Evolutionary conservation across 1,140 invertebrate genomes (phyloP).

Genomic region (Helicorthomorpha holstii): DNA sequence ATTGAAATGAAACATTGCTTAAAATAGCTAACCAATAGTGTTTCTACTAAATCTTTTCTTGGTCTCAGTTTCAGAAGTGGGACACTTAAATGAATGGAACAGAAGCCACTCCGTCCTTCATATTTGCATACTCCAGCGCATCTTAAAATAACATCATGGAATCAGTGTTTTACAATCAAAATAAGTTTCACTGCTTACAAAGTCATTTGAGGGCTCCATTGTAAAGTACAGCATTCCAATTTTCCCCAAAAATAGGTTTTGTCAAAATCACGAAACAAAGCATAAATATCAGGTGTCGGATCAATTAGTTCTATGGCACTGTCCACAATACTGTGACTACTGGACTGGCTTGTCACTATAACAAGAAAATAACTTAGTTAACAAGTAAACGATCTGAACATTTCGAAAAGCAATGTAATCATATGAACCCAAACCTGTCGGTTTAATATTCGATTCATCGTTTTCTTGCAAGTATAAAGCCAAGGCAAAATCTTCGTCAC

Average conservation of each 20-base stretch:
- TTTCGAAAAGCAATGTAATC: no score
- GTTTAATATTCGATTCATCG: no score
- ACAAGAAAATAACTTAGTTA: no score
- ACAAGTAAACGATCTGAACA: no score
- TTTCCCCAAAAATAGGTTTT: slow-evolving; percentile 62
- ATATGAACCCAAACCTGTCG: no score
- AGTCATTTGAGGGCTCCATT: slow-evolving; percentile 93
- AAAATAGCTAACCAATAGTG: slow-evolving; percentile 47
- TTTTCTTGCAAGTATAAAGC: no score
- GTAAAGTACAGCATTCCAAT: slow-evolving; percentile 57
- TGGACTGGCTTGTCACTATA: no score
- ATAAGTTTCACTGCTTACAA: slow-evolving; percentile 35
- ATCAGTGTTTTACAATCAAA: neutral
- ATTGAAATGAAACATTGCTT: neutral
- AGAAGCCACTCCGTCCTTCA: slow-evolving; percentile 52
- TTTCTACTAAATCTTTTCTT: slow-evolving; percentile 84
- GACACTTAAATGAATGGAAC: slow-evolving; percentile 56
- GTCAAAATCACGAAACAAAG: slow-evolving; percentile 74
- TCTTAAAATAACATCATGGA: slow-evolving; percentile 22
- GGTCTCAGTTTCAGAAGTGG: slow-evolving; percentile 80
- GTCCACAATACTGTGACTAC: slow-evolving; percentile 28
- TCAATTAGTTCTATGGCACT: slow-evolving; percentile 60
- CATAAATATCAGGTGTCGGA: slow-evolving; percentile 79
- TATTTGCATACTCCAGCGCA: slow-evolving; percentile 71
- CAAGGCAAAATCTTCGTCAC: no score